Conservation (phyloP, 2,113 vertebrate species). For the Hippocampus guttulatus region DNA sequence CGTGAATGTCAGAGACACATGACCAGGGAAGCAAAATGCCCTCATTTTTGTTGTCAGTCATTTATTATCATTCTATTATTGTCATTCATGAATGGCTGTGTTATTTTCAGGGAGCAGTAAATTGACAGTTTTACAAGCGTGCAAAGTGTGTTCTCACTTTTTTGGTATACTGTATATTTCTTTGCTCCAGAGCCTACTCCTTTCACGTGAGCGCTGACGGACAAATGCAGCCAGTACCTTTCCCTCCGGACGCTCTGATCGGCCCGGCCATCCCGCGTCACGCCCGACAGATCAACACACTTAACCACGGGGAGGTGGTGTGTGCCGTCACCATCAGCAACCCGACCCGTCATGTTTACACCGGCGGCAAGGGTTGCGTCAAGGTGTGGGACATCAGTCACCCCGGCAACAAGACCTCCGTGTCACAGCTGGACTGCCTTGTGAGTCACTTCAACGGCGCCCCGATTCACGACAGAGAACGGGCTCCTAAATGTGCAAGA, state of each 20-base stretch:
- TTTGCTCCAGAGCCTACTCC: slow-evolving; percentile 82
- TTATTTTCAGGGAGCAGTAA: too few species aligned
- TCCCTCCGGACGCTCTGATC: slow-evolving; percentile 89
- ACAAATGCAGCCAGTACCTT: slow-evolving; percentile 96
- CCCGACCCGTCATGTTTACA: slow-evolving; percentile 93
- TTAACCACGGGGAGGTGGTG: slow-evolving; percentile 92
- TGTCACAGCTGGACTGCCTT: slow-evolving; percentile 94
- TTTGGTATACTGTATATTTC: background rate
- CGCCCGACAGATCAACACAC: slow-evolving; percentile 92
- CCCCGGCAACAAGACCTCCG: slow-evolving; percentile 92
- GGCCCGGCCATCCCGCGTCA: slow-evolving; percentile 91
- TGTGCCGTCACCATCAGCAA: slow-evolving; percentile 97
- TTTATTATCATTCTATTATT: too few species aligned
- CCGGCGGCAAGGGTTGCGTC: slow-evolving; percentile 91
- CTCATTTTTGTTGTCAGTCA: too few species aligned
- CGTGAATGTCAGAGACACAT: too few species aligned
- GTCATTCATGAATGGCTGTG: too few species aligned
- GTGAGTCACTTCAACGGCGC: slow-evolving; percentile 65
- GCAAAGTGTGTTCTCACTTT: too few species aligned
- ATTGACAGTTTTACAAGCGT: too few species aligned
- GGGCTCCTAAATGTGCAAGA: background rate
- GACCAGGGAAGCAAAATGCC: too few species aligned
- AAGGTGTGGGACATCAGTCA: slow-evolving; percentile 99
- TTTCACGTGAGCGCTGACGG: slow-evolving; percentile 93
- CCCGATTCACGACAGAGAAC: background rate